Evolutionary conservation across 2,113 vertebrate genomes (phyloP).

Genomic region (Daubentonia madagascariensis): DNA sequence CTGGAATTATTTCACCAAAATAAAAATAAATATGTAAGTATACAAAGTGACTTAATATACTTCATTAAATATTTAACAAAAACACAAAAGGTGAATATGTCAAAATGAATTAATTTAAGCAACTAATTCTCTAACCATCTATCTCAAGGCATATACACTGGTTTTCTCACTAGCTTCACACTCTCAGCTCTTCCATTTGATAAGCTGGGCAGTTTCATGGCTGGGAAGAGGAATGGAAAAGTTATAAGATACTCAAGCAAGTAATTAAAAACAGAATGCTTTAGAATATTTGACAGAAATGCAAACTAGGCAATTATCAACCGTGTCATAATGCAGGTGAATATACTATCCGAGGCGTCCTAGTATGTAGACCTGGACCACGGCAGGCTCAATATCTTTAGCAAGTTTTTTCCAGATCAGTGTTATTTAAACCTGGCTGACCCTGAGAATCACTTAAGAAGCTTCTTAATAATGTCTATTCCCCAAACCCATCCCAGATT

Average conservation of each 20-base stretch:
- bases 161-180: slow-evolving; percentile 22
- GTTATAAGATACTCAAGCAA: background rate
- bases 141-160: background rate
- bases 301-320: background rate
- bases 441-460: background rate
- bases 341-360: background rate
- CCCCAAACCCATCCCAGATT: background rate
- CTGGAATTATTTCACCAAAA: background rate
- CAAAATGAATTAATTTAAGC: background rate
- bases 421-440: background rate
- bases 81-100: background rate
- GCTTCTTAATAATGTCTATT: background rate
- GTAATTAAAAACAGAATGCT: background rate
- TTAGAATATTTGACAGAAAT: background rate
- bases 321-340: background rate
- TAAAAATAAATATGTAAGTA: background rate
- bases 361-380: background rate
- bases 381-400: background rate
- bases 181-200: background rate
- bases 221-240: background rate
- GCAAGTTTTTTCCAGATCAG: background rate
- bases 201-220: background rate
- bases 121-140: background rate
- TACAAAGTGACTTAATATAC: background rate
- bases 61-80: background rate